These are phyloP conservation scores for Drosophila siamana DNA, from an alignment of 2,888 invertebrate species.

Conservation along the genomic window DNA sequence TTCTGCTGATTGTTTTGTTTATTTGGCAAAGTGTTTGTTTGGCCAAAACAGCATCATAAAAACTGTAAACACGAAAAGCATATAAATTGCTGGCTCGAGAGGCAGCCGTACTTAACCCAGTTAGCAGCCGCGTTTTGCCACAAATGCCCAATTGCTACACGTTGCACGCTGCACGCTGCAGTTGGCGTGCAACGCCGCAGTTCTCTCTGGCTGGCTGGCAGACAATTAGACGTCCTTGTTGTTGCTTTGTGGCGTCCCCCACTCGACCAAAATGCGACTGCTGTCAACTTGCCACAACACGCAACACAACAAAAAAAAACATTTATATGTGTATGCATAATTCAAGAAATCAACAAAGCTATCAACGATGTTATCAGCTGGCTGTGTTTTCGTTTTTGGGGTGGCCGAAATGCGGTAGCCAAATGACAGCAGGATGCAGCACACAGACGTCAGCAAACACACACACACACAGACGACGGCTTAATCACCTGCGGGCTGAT, in stretches of 20 bases:
- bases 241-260: slow-evolving; percentile 29
- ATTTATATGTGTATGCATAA: slow-evolving; percentile 11
- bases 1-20: slow-evolving; percentile 72
- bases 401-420: slow-evolving; percentile 67
- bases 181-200: slow-evolving; percentile 60
- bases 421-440: slow-evolving; percentile 77
- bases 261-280: slow-evolving; percentile 5
- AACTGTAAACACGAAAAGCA: slow-evolving; percentile 62
- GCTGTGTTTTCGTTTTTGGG: slow-evolving; percentile 10
- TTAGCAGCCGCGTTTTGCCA: slow-evolving; percentile 35
- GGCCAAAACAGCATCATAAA: slow-evolving; percentile 60
- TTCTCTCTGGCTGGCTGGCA: slow-evolving; percentile 13
- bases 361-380: slow-evolving; percentile 59
- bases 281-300: slow-evolving; percentile 28
- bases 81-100: slow-evolving; percentile 59
- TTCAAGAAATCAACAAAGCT: slow-evolving; percentile 28
- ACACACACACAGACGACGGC: slow-evolving; percentile 60
- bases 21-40: slow-evolving; percentile 56
- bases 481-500: slow-evolving; percentile 82
- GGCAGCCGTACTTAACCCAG: slow-evolving; percentile 65
- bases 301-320: not conserved
- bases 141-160: slow-evolving; percentile 29
- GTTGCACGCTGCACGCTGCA: slow-evolving; percentile 47
- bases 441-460: slow-evolving; percentile 17
- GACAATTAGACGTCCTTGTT: slow-evolving; percentile 55